These are phyloP conservation scores for Sarcoramphus papa DNA, from an alignment of 2,797 vertebrate genomes.

Conservation along the genomic window DNA sequence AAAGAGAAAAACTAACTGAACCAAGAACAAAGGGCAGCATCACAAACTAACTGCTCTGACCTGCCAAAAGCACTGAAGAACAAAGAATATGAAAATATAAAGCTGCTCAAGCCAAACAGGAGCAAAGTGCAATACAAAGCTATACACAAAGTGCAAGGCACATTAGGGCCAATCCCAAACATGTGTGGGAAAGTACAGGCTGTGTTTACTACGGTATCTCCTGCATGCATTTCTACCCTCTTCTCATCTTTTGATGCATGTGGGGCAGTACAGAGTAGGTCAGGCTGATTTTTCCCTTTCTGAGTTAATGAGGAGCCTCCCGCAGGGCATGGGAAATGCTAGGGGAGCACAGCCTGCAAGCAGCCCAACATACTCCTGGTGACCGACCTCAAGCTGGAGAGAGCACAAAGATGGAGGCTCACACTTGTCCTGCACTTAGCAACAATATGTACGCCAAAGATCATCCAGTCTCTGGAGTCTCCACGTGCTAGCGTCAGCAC, in stretches of 20 bases:
- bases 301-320: background rate
- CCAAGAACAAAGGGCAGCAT: slow-evolving; percentile 15
- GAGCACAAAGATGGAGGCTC: background rate
- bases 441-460: background rate
- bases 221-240: background rate
- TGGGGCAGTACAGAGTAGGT: background rate
- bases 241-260: background rate
- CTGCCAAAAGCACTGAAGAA: slow-evolving; percentile 3
- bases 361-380: background rate
- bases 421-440: background rate
- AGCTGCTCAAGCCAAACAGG: slow-evolving; percentile 21
- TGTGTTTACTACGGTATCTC: background rate
- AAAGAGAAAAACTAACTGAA: slow-evolving; percentile 11
- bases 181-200: background rate
- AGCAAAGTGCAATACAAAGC: background rate
- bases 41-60: background rate
- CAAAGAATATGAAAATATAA: slow-evolving; percentile 35
- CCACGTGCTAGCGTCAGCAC: background rate
- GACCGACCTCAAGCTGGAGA: background rate
- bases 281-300: background rate
- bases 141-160: background rate
- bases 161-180: background rate
- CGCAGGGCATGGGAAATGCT: background rate
- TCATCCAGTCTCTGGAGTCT: background rate
- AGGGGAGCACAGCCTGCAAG: background rate